These are phyloP conservation scores for Sakesphorus luctuosus DNA, from an alignment of 2,113 vertebrate genomes.

Conservation along the genomic window DNA sequence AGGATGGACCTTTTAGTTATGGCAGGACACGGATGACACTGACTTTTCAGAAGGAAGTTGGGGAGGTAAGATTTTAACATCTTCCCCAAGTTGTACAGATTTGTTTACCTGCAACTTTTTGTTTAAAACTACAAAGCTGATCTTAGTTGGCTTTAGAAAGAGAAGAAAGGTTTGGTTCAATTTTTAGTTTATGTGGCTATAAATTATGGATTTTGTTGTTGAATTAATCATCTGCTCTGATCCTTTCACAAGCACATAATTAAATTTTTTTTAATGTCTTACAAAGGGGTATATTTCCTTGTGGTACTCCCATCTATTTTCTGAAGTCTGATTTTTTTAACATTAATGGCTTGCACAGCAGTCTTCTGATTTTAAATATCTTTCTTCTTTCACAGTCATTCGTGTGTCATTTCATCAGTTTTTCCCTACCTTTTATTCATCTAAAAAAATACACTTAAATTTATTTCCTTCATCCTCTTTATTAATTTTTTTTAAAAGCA, in stretches of 20 bases:
- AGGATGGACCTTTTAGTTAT: slow-evolving; percentile 86
- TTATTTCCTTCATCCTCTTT: background rate
- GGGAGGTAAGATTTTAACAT: slow-evolving; percentile 80
- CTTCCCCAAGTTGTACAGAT: background rate
- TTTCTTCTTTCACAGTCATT: background rate
- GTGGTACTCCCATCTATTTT: background rate
- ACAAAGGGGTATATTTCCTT: background rate
- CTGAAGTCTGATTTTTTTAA: background rate
- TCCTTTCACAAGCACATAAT: background rate
- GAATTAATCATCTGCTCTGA: background rate
- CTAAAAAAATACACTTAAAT: background rate
- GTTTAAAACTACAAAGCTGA: background rate
- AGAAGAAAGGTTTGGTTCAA: background rate
- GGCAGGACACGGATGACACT: slow-evolving; percentile 91
- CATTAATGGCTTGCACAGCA: background rate
- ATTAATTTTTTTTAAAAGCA: background rate
- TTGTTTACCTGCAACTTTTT: background rate
- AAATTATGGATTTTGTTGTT: background rate
- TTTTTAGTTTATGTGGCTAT: background rate
- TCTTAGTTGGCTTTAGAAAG: background rate
- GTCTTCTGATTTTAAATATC: background rate
- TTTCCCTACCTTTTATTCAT: background rate
- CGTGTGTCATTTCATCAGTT: background rate
- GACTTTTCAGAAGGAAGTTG: slow-evolving; percentile 99
- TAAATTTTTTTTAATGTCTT: background rate